Evolutionary conservation across 1,140 invertebrate species (phyloP), one percentile per base, ranked within the genome.

Genomic region (Eciton burchellii): DNA sequence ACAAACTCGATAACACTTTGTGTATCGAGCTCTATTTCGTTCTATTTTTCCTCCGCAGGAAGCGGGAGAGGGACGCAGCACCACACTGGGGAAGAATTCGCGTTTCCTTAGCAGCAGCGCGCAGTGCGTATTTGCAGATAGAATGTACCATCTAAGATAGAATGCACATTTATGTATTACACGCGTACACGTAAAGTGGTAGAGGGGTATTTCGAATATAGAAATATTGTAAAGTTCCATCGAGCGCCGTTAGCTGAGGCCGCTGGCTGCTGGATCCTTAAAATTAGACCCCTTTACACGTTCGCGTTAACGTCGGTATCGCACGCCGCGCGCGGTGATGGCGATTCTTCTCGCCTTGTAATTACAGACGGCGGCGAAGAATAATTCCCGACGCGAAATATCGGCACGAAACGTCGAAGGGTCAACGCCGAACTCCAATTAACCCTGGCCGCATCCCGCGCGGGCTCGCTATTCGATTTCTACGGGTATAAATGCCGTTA

Each of bases 391-490:
- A 35, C 19, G 77, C 68, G 43, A 81, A 81, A 81, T 81, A 81
- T 81, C 77, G 26, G 77, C 77, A 81, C 77, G 77, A 81, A 73
- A 73, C 68, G 68, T 71, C 68, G 68, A 81, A 81, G 77, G 77
- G 77, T 81, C 77, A 81, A 60, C 49, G 54, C 68, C 77, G 56
- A 81, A 81, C 54, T 81, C 68, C 68, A 81, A 81, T 81, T 81
- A 81, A 81, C 77, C 77, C 74, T 79, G 74, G 77, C 65, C 68
- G 77, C 54, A 21, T 57, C 68, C 35, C 35, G 35, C 2, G 68
- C 56, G 62, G n/a, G 79, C 16, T 52, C 65, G 63, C 74, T 62
- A 45, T 79, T 83, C 65, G 74, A 81, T 83, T 83, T 83, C 43
- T 81, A 59, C 65, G 26, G 74, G 12, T 81, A 60, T 70, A 62